Evolutionary conservation across 2,113 vertebrate species (phyloP), one percentile per base, ranked within the genome.

Genomic region (Proterorhinus semilunaris): DNA sequence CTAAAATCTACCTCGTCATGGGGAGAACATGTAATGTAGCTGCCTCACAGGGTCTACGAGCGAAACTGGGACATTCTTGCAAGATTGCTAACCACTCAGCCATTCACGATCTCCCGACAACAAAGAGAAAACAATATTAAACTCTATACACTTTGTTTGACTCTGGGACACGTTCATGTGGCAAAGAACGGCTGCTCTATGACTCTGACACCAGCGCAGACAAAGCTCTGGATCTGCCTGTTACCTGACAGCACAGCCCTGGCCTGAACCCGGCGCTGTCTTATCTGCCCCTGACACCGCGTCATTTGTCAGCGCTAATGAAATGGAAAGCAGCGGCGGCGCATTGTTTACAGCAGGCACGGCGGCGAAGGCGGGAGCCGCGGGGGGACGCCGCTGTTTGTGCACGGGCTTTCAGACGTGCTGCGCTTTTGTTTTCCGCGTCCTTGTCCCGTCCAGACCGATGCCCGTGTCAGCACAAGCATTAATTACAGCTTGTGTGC

Each of bases 291-390:
- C 36, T 50, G 62, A 44, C 75, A 69, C 69, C 0, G 67, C 76
- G 75, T 89, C 83, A 84, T 89, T 88, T 90, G 71, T 86, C 89
- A 86, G 63, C 76, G 75, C 61, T 88, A 88, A 88, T 86, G 87
- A 88, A 87, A 86, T 47, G 42, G 77, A 86, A 73, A 83, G 70
- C 43, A 78, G 48, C 50, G 0, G 62, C 53, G 21, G 55, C 50
- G 21, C 61, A 62, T 85, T 65, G 74, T 64, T 79, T 71, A 65
- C 71, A 84, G 76, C 75, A 65, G 79, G 62, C 64, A 48, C 79
- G 69, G 27, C 50, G 5, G 78, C 58, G 75, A 81, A 83, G 79
- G 80, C 68, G 52, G 57, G 47, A 71, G 58, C 21, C 63, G 66
- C 15, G 57, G 58, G 70, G 58, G 68, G 68, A 21, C 36, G 50